These are phyloP conservation scores for Hydrozoanthus tunicans DNA, from an alignment of 64 coral and sea anemone species.

Conservation along the genomic window DNA sequence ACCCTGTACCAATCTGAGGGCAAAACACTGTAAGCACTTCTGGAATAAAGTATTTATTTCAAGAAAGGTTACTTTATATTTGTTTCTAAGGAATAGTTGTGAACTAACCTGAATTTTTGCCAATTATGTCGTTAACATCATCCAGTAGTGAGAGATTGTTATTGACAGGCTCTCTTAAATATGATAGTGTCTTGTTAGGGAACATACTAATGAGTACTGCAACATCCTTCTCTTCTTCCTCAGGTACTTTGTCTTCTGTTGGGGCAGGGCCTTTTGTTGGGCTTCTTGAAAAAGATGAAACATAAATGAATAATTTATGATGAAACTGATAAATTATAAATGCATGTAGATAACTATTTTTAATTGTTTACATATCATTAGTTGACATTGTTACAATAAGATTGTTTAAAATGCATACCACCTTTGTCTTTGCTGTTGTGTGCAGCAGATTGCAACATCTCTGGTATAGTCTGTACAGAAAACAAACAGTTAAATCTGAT, in stretches of 20 bases:
- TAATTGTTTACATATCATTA: not conserved
- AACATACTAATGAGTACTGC: not conserved
- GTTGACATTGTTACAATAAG: not conserved
- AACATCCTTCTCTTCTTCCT: not conserved
- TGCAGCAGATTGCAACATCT: not conserved
- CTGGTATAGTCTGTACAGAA: not conserved
- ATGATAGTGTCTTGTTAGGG: not conserved
- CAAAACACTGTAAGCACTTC: not conserved
- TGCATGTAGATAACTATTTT: not conserved
- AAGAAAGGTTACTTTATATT: not conserved
- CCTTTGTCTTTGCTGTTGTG: not conserved
- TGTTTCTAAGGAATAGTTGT: not conserved
- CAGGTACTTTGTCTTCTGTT: not conserved
- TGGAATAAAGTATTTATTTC: not conserved
- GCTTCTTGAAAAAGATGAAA: not conserved
- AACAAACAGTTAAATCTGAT: not conserved
- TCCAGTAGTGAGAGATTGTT: not conserved
- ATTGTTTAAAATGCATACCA: not conserved
- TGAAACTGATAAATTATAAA: not conserved
- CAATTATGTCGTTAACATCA: not conserved
- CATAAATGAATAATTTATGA: not conserved
- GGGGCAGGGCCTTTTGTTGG: not conserved
- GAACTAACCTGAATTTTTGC: not conserved
- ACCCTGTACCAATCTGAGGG: not conserved
- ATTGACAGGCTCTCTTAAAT: not conserved